Base-by-base conservation (phyloP, 2,797 vertebrate species). In the Merluccius polli region DNA sequence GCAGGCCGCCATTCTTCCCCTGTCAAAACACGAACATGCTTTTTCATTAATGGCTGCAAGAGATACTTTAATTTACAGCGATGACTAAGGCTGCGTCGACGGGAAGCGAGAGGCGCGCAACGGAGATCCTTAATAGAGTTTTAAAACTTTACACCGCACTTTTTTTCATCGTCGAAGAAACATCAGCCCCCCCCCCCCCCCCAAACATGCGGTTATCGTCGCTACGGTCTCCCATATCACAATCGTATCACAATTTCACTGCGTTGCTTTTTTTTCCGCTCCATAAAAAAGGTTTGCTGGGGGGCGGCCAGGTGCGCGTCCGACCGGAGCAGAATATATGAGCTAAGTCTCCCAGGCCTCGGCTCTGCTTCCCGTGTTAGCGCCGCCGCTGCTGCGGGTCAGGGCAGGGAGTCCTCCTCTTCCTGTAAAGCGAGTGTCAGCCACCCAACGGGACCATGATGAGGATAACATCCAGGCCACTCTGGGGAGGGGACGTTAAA, bases 371-470 rank as follows among this genome's bases (percentile, higher is more conserved):
- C 80, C 74, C 82, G 69, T 86, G 83, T 85, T 81, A 78, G 78
- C 75, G 76, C 71, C 72, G 59, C 24, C 2, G 59, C 52, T 9
- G 52, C 13, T 44, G 84, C 33, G 65, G 86, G 85, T 87, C 86
- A 81, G 78, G 79, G 84, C 80, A 78, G 78, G 72, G 85, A 80
- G 83, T 70, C 59, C 75, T 90, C n/a, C 90, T 81, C 76, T 90
- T 91, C 83, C 80, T 91, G 85, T 87, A 79, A 52, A 36, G 85
- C 24, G 76, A 81, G 74, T 89, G 85, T 88, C 81, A 86, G 85
- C 86, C 84, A 80, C 83, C 83, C 83, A 85, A 74, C 16, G 76
- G 86, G 79, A 89, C 59, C 59, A 1, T 85, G 85, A 90, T 88
- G 86, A 90, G 83, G 83, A 90, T 86, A 88, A 84, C 87, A 90